Percentiles rank a stretch among this genome's conserved stretches.
phyloP scores from a whole-genome alignment of 1,140 invertebrate species.

The Limonius californicus region DNA sequence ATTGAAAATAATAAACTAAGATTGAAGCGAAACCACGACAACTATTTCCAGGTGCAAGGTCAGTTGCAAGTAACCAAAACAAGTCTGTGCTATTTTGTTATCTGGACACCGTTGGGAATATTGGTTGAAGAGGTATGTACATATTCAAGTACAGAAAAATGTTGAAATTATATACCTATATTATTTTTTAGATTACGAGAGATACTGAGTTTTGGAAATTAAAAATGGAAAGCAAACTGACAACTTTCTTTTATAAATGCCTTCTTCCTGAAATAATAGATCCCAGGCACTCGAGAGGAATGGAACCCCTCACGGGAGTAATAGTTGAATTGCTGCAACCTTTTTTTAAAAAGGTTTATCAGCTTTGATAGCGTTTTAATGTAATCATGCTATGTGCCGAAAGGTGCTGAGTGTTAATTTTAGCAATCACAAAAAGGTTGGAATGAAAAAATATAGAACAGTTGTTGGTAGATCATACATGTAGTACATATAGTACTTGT shows the following conservation, averaged over 20 bases:
- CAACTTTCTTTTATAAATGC: background rate
- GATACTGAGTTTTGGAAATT: background rate
- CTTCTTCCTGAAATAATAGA: background rate
- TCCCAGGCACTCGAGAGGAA: background rate
- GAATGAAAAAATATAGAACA: no score
- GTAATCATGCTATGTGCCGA: no score
- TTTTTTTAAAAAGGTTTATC: no score
- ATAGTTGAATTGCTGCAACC: no score
- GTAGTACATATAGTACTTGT: no score
- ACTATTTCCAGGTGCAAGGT: background rate
- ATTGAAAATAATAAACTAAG: no score
- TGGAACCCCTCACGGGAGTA: no score
- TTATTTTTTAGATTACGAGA: background rate
- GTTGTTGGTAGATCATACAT: no score
- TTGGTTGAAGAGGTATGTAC: background rate
- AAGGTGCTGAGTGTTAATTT: no score
- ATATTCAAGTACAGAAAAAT: background rate
- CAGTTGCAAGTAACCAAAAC: slow-evolving; percentile 1
- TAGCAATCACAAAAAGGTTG: no score
- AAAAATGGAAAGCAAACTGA: background rate
- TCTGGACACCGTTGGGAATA: slow-evolving; percentile 1
- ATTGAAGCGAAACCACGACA: no score
- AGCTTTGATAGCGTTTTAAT: no score
- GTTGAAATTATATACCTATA: background rate
- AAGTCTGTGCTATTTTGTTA: slow-evolving; percentile 1